Percentiles rank a stretch among this genome's conserved stretches.
Conservation (phyloP, 2,113 vertebrate genomes). For the Dermatemys mawii region DNA sequence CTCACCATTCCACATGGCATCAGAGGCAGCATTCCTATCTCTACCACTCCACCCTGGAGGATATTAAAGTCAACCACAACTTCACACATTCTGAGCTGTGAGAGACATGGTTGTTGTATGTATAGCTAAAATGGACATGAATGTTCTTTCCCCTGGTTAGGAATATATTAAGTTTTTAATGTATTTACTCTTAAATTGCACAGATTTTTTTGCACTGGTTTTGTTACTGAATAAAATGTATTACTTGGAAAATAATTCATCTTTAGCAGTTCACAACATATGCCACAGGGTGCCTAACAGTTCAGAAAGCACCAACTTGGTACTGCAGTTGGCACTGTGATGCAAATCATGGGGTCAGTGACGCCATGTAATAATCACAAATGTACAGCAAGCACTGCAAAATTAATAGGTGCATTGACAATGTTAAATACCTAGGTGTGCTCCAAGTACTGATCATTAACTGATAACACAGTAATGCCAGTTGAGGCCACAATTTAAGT, state of each 20-base stretch:
- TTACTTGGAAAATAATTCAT: background rate
- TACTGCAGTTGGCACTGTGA: background rate
- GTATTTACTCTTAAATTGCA: background rate
- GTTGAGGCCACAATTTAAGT: background rate
- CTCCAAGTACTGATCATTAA: background rate
- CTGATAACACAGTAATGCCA: background rate
- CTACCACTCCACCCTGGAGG: background rate
- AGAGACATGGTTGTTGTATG: background rate
- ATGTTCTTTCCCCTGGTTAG: background rate
- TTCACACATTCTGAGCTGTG: background rate
- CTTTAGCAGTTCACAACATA: background rate
- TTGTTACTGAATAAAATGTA: background rate
- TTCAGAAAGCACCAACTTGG: background rate
- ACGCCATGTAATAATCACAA: background rate
- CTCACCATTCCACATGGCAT: background rate
- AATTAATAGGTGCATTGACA: background rate
- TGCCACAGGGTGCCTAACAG: background rate
- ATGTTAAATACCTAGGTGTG: background rate
- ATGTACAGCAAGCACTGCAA: background rate
- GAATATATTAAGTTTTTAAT: background rate
- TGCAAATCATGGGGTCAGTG: background rate
- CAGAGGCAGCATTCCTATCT: background rate
- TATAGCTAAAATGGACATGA: background rate
- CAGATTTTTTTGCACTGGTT: background rate
- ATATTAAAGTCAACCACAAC: background rate